phyloP scores from a whole-genome alignment of 2,888 invertebrate genomes.

The Julus scanicus region DNA sequence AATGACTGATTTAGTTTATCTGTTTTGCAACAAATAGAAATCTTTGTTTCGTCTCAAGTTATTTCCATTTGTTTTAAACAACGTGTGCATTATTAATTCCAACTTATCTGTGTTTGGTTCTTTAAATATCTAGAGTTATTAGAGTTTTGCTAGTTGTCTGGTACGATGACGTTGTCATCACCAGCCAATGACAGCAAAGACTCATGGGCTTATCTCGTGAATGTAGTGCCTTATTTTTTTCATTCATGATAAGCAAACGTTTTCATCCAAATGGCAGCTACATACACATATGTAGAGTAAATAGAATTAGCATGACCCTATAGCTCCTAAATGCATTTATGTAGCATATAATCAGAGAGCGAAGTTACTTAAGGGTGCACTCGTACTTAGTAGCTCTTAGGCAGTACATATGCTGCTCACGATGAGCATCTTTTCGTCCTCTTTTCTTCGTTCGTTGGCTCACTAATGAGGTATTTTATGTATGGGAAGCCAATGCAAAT shows the following conservation, averaged over 20 bases:
- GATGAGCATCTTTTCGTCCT: conserved; percentile 11
- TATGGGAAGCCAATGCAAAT: conserved; percentile 33
- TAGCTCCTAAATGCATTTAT: conserved; percentile 25
- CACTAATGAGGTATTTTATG: conserved; percentile 33
- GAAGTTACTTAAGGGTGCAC: conserved; percentile 26
- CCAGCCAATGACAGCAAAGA: no score
- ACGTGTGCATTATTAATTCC: no score
- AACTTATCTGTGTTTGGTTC: no score
- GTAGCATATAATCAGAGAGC: not conserved
- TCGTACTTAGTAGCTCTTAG: conserved; percentile 10
- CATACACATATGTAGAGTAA: not conserved
- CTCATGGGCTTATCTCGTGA: not conserved
- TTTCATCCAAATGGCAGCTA: no score
- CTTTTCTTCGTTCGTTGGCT: conserved; percentile 33
- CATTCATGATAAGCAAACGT: not conserved
- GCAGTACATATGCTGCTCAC: not conserved
- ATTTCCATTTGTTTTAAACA: no score
- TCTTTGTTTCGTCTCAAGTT: no score
- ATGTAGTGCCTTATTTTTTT: not conserved
- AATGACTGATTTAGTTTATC: no score
- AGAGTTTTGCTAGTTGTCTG: no score
- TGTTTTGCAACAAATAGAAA: no score
- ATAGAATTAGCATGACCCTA: conserved; percentile 12
- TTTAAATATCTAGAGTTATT: no score
- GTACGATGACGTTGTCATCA: no score